These are phyloP conservation scores for Lophotriccus pileatus DNA, from an alignment of 2,797 vertebrate genomes.

Conservation along the genomic window DNA sequence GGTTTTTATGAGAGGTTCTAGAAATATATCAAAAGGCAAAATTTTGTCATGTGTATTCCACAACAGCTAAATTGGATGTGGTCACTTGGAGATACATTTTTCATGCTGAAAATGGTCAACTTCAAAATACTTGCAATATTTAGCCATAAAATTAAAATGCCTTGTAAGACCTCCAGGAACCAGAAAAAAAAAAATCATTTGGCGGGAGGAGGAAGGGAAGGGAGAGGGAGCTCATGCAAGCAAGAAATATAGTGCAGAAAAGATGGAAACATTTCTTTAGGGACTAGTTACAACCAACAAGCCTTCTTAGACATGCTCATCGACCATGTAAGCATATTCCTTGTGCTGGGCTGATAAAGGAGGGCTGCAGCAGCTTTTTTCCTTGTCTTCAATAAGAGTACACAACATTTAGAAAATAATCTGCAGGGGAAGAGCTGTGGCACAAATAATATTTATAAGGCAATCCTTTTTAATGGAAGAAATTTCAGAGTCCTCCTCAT, in stretches of 20 bases:
- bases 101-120: not conserved
- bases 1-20: not conserved
- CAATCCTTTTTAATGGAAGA: slow-evolving; percentile 50
- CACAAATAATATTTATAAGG: slow-evolving; percentile 60
- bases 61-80: not conserved
- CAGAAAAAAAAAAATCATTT: not conserved
- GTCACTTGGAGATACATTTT: not conserved
- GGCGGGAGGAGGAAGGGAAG: not conserved
- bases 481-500: slow-evolving; percentile 51
- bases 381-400: slow-evolving; percentile 50
- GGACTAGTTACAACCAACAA: slow-evolving; percentile 67
- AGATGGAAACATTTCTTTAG: slow-evolving; percentile 66
- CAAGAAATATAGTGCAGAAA: slow-evolving; percentile 2
- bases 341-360: slow-evolving; percentile 69
- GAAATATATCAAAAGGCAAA: not conserved
- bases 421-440: slow-evolving; percentile 48
- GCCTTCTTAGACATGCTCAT: slow-evolving; percentile 72
- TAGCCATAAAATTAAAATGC: not conserved
- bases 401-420: slow-evolving; percentile 68
- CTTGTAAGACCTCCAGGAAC: not conserved
- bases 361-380: slow-evolving; percentile 38
- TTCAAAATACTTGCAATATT: not conserved
- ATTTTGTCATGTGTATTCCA: not conserved
- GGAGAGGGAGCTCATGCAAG: not conserved
- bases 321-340: slow-evolving; percentile 72